Evolutionary conservation across 2,797 vertebrate genomes (phyloP).

Genomic region (Molothrus ater): DNA sequence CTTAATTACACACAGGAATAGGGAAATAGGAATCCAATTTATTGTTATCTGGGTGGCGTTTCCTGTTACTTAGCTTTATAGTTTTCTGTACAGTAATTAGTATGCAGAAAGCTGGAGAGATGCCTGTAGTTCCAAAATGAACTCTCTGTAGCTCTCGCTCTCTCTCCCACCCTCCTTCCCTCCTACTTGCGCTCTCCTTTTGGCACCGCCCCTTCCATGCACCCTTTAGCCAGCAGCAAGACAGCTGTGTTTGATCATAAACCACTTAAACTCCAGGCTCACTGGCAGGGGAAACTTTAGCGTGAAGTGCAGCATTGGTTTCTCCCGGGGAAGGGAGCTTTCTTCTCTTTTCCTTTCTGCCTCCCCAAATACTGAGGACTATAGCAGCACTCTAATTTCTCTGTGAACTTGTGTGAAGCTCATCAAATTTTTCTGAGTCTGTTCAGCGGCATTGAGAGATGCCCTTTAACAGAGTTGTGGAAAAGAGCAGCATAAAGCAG

Average conservation of each 20-base stretch:
- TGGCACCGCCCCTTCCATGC: slow-evolving; percentile 73
- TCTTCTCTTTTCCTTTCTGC: background rate
- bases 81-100: slow-evolving; percentile 37
- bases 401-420: background rate
- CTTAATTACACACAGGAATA: background rate
- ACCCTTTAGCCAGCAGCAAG: slow-evolving; percentile 74
- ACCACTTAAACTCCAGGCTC: slow-evolving; percentile 75
- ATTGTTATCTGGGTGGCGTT: slow-evolving; percentile 47
- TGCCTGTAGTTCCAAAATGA: slow-evolving; percentile 60
- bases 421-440: background rate
- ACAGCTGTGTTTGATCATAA: slow-evolving; percentile 84
- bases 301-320: slow-evolving; percentile 41
- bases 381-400: background rate
- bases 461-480: slow-evolving; percentile 39
- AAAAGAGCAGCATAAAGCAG: slow-evolving; percentile 45
- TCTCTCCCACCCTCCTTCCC: slow-evolving; percentile 37
- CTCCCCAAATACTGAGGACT: background rate
- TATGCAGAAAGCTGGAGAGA: slow-evolving; percentile 61
- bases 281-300: slow-evolving; percentile 75
- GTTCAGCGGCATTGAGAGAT: slow-evolving; percentile 12
- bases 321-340: background rate
- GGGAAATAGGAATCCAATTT: slow-evolving; percentile 1
- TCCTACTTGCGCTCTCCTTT: slow-evolving; percentile 42
- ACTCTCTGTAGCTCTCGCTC: slow-evolving; percentile 34
- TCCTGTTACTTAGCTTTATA: slow-evolving; percentile 50